phyloP scores from a whole-genome alignment of 2,113 vertebrate genomes.

The Chloropsis cyanopogon region DNA sequence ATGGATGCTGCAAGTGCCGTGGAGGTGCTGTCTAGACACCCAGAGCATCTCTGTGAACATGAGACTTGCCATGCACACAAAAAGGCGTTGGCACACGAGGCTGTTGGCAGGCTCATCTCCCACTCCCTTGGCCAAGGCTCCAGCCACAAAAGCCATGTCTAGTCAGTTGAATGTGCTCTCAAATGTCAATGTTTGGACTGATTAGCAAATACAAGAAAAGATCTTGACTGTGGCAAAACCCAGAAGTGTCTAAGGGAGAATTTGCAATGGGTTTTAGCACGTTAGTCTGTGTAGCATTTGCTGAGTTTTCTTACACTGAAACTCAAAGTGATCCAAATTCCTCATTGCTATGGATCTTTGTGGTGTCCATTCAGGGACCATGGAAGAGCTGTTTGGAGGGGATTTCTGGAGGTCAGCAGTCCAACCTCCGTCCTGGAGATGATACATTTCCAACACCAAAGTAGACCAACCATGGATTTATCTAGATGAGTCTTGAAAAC shows the following conservation, averaged over 20 bases:
- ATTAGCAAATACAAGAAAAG: neutral
- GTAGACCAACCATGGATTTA: neutral
- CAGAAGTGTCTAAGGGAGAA: neutral
- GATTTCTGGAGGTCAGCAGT: neutral
- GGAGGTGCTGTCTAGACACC: slow-evolving; percentile 21
- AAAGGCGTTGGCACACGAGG: neutral
- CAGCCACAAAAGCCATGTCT: slow-evolving; percentile 2
- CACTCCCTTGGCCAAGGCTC: neutral
- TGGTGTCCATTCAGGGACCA: neutral
- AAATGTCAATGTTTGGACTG: slow-evolving; percentile 27
- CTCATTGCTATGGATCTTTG: neutral
- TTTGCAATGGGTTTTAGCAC: neutral
- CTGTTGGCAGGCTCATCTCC: neutral
- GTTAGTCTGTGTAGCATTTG: neutral
- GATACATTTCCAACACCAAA: neutral
- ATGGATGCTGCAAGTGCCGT: neutral
- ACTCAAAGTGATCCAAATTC: neutral
- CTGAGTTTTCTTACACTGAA: neutral
- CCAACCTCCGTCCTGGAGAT: neutral
- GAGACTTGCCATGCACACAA: neutral
- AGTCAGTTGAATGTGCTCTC: neutral
- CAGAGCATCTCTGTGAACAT: neutral
- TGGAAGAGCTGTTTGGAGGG: neutral
- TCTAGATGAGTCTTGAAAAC: neutral
- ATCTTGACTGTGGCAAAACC: neutral